Percentiles rank a stretch among this genome's conserved stretches.
Conservation (phyloP, 2,113 vertebrate species). For the Condylura cristata region DNA sequence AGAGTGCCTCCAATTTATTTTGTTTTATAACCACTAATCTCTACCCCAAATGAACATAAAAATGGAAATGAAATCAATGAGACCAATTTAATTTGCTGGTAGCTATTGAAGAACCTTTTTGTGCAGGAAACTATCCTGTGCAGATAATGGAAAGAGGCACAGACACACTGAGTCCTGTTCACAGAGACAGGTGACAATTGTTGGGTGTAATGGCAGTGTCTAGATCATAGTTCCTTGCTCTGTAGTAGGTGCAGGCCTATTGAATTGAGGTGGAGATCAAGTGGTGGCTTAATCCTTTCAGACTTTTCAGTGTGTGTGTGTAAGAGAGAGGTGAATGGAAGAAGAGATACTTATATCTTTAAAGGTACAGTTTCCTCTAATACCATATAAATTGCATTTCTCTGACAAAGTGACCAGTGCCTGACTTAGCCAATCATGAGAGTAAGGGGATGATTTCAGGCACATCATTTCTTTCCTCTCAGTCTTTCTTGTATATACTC, state of each 20-base stretch:
- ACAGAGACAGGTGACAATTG: neutral
- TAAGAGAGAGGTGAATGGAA: neutral
- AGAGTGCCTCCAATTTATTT: neutral
- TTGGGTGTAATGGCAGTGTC: no score
- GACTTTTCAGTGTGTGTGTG: neutral
- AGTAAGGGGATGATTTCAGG: neutral
- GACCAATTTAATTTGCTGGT: neutral
- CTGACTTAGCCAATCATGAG: neutral
- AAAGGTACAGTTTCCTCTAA: neutral
- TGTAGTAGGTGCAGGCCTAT: neutral
- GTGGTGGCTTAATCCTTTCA: neutral
- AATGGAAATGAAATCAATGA: neutral
- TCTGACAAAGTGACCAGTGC: neutral
- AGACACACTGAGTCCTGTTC: neutral
- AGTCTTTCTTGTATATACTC: conserved; percentile 7
- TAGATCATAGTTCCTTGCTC: neutral
- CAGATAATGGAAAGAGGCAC: neutral
- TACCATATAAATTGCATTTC: neutral
- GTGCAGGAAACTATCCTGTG: neutral
- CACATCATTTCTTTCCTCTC: neutral
- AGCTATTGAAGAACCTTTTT: neutral
- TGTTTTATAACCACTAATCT: neutral
- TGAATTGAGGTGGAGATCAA: neutral
- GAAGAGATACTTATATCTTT: neutral
- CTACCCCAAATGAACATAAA: neutral